Percentiles rank a stretch among this genome's conserved stretches.
phyloP scores from a whole-genome alignment of 2,888 invertebrate genomes.

The Acronicta leporina region DNA sequence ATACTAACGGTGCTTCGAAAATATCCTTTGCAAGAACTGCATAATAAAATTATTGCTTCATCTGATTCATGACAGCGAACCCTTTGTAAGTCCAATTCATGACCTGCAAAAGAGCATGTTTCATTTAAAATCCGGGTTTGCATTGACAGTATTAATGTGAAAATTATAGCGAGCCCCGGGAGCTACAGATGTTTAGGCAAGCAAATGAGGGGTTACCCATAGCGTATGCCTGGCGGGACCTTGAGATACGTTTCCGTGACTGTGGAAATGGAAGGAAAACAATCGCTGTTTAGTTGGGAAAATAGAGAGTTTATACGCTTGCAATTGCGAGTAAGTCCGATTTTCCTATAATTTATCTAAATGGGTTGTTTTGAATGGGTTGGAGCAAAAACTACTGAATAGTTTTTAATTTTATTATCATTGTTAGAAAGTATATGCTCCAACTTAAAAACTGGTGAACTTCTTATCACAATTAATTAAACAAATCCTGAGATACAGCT shows the following conservation, averaged over 20 bases:
- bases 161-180: slow-evolving; percentile 12
- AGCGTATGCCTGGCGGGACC: slow-evolving; percentile 17
- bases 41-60: slow-evolving; percentile 67
- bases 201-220: slow-evolving; percentile 17
- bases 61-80: slow-evolving; percentile 76
- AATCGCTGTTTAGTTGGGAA: slow-evolving; percentile 8
- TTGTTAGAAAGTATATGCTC: too few species aligned
- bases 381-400: too few species aligned
- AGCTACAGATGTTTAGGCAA: slow-evolving; percentile 28
- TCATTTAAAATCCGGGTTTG: slow-evolving; percentile 29
- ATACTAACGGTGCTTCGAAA: not conserved
- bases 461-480: too few species aligned
- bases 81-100: slow-evolving; percentile 80
- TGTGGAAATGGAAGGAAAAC: slow-evolving; percentile 17
- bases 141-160: slow-evolving; percentile 18
- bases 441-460: too few species aligned
- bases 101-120: slow-evolving; percentile 64
- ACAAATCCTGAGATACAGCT: too few species aligned
- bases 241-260: slow-evolving; percentile 3
- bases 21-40: not conserved
- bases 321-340: too few species aligned
- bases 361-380: too few species aligned
- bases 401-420: too few species aligned
- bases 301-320: not conserved
- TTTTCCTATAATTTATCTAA: not conserved